Percentiles rank a stretch among this genome's conserved stretches.
phyloP scores from a whole-genome alignment of 1,140 invertebrate species.

The Drosophila melanica region DNA sequence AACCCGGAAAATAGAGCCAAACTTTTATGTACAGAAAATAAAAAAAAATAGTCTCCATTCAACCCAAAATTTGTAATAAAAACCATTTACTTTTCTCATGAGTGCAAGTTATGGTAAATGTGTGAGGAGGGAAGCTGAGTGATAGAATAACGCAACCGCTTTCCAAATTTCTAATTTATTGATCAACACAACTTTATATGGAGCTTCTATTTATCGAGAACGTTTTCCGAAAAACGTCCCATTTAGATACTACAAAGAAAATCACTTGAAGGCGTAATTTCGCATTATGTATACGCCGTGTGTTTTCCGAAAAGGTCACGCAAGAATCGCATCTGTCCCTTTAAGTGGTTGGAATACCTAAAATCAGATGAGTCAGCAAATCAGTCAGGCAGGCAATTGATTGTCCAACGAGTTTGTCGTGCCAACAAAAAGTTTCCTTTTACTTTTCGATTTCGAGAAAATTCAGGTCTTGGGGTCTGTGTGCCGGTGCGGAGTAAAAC shows the following conservation, averaged over 20 bases:
- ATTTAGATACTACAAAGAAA: too few species aligned
- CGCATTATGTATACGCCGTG: slow-evolving; percentile 1
- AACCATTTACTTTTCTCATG: too few species aligned
- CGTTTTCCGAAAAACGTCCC: background rate
- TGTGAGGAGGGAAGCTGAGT: too few species aligned
- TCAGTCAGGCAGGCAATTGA: background rate
- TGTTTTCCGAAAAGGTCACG: background rate
- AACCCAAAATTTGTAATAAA: too few species aligned
- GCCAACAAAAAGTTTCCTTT: slow-evolving; percentile 62
- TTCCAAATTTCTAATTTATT: too few species aligned
- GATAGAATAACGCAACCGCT: too few species aligned
- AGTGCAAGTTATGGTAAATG: too few species aligned
- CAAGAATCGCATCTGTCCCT: slow-evolving; percentile 48
- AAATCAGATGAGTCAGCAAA: slow-evolving; percentile 30
- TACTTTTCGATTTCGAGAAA: slow-evolving; percentile 53
- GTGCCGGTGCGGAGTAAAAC: slow-evolving; percentile 52
- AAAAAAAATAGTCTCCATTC: too few species aligned
- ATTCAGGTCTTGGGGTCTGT: slow-evolving; percentile 75
- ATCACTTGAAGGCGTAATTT: background rate
- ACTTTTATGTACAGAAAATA: too few species aligned
- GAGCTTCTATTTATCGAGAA: background rate
- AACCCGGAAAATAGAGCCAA: too few species aligned
- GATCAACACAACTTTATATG: too few species aligned
- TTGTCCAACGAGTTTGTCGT: slow-evolving; percentile 23
- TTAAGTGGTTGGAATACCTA: slow-evolving; percentile 43